phyloP scores from a whole-genome alignment of 2,113 vertebrate genomes.

The Rhodinocichla rosea region DNA sequence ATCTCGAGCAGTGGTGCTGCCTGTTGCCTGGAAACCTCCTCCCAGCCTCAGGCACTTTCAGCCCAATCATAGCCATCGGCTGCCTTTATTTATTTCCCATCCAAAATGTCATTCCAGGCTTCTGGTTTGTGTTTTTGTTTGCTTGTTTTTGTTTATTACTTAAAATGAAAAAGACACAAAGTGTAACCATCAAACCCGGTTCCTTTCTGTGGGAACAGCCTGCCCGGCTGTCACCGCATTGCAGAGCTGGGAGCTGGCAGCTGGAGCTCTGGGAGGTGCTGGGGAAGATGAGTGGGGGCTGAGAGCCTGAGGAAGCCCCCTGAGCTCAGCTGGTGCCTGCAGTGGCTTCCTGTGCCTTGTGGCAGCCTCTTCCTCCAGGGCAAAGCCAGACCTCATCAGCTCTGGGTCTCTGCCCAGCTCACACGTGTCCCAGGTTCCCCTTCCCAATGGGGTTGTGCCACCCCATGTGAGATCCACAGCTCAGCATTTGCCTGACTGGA shows the following conservation, averaged over 20 bases:
- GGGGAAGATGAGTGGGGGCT: not conserved
- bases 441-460: accelerated
- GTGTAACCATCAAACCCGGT: accelerated
- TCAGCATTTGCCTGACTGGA: not conserved
- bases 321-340: not conserved
- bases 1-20: not conserved
- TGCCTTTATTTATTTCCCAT: conserved; percentile 23
- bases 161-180: not conserved
- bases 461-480: accelerated
- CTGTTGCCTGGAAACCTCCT: conserved; percentile 46
- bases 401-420: not conserved
- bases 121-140: conserved; percentile 15
- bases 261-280: not conserved
- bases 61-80: conserved; percentile 16
- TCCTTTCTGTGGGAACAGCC: not conserved
- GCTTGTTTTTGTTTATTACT: not conserved
- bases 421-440: accelerated
- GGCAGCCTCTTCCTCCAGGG: not conserved
- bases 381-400: accelerated
- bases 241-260: not conserved
- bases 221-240: not conserved
- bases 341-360: not conserved
- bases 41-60: conserved; percentile 4
- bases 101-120: conserved; percentile 2
- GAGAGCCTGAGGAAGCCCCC: not conserved